A percentile compares a stretch with the other conserved stretches of the same genome.
phyloP scores from a whole-genome alignment of 2,888 invertebrate genomes.

The Dromius quadrimaculatus region DNA sequence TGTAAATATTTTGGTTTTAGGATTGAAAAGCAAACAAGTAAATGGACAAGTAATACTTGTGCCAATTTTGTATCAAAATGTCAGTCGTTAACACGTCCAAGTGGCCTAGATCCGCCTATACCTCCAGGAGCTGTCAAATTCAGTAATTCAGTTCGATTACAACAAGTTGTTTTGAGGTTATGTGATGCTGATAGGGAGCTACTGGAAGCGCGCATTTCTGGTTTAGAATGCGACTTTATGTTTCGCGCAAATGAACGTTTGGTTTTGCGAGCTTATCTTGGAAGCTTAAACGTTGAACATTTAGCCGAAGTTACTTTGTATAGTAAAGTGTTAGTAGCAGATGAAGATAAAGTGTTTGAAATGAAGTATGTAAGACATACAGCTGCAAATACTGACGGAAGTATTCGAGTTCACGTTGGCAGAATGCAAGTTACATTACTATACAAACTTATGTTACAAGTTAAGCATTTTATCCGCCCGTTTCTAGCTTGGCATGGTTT shows the following conservation, averaged over 20 bases:
- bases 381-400: conserved; percentile 75
- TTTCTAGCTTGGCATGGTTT: conserved; percentile 12
- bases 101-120: conserved; percentile 74
- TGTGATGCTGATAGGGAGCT: conserved; percentile 80
- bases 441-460: conserved; percentile 73
- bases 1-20: conserved; percentile 54
- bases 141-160: conserved; percentile 75
- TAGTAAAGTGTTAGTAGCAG: conserved; percentile 80
- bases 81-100: conserved; percentile 18
- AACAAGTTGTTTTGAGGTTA: conserved; percentile 74
- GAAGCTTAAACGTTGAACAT: conserved; percentile 78
- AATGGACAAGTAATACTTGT: conserved; percentile 8
- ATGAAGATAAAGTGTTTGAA: conserved; percentile 85
- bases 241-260: conserved; percentile 83
- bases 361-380: conserved; percentile 13
- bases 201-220: conserved; percentile 74
- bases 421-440: conserved; percentile 79
- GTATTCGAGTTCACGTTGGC: conserved; percentile 77
- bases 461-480: conserved; percentile 64
- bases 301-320: conserved; percentile 80
- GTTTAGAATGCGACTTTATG: conserved; percentile 81
- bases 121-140: conserved; percentile 82
- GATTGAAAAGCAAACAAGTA: conserved; percentile 56
- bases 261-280: conserved; percentile 78
- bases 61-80: conserved; percentile 1